A percentile compares a stretch with the other conserved stretches of the same genome.
These are phyloP conservation scores for Drosophila triauraria DNA, from an alignment of 1,140 invertebrate genomes.

Conservation along the genomic window DNA sequence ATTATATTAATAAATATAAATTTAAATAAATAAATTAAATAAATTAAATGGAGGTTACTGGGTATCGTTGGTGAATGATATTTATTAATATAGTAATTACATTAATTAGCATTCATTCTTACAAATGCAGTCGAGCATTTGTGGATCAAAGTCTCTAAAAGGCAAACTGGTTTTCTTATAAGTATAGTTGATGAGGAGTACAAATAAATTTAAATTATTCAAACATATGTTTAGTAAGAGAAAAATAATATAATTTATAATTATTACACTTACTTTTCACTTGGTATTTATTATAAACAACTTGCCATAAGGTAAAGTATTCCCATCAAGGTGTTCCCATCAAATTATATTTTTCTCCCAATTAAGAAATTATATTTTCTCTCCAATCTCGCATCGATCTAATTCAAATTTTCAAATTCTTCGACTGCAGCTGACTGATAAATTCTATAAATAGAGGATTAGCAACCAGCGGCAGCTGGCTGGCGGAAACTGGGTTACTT, in stretches of 20 bases:
- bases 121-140: not conserved
- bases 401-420: slow-evolving; percentile 16
- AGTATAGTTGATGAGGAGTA: not conserved
- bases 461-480: slow-evolving; percentile 63
- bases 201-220: not conserved
- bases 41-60: not conserved
- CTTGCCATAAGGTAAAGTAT: too few relatives aligned
- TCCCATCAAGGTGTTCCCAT: too few relatives aligned
- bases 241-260: too few relatives aligned
- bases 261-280: too few relatives aligned
- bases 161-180: slow-evolving; percentile 5
- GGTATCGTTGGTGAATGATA: not conserved
- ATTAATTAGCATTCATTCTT: not conserved
- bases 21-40: too few relatives aligned
- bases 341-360: not conserved
- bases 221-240: too few relatives aligned
- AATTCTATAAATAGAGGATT: slow-evolving; percentile 75
- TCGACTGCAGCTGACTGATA: slow-evolving; percentile 29
- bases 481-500: slow-evolving; percentile 67
- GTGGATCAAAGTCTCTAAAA: not conserved
- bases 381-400: not conserved
- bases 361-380: not conserved
- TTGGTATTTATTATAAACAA: too few relatives aligned
- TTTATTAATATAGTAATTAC: not conserved
- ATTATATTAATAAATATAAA: not conserved